phyloP scores from a whole-genome alignment of 2,888 invertebrate genomes.

The Stomorhina lunata region DNA sequence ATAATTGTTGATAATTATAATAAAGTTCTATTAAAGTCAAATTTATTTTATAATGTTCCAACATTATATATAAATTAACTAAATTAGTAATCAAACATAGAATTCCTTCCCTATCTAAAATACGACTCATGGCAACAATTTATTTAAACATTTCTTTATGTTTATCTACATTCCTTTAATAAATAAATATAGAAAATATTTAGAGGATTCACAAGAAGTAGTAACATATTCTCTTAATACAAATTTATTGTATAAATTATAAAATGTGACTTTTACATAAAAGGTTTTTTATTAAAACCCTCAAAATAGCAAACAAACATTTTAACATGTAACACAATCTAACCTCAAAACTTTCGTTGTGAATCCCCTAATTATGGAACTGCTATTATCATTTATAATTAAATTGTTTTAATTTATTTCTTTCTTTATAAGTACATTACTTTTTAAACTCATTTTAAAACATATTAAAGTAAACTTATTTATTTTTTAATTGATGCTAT shows the following conservation, averaged over 20 bases:
- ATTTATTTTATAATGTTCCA: constrained; percentile 26
- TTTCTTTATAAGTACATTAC: no score
- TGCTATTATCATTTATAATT: not conserved
- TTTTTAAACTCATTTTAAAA: no score
- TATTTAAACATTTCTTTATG: not conserved
- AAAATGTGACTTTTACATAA: no score
- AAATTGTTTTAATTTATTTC: not conserved
- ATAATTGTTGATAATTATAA: not conserved
- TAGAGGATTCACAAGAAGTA: no score
- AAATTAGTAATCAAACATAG: not conserved
- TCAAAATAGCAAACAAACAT: not conserved
- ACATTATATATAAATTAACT: constrained; percentile 9
- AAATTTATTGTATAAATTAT: no score
- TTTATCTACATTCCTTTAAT: no score
- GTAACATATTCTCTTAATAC: no score
- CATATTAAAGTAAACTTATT: not conserved
- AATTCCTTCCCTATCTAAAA: not conserved
- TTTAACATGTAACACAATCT: not conserved
- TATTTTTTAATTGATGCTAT: not conserved
- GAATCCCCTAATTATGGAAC: no score
- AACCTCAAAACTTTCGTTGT: no score
- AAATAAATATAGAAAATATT: no score
- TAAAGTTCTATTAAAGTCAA: constrained; percentile 36
- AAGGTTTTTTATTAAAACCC: no score
- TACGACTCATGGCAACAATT: not conserved